These are phyloP conservation scores for Bufotes viridis DNA, from an alignment of 2,797 vertebrate species.

Conservation along the genomic window DNA sequence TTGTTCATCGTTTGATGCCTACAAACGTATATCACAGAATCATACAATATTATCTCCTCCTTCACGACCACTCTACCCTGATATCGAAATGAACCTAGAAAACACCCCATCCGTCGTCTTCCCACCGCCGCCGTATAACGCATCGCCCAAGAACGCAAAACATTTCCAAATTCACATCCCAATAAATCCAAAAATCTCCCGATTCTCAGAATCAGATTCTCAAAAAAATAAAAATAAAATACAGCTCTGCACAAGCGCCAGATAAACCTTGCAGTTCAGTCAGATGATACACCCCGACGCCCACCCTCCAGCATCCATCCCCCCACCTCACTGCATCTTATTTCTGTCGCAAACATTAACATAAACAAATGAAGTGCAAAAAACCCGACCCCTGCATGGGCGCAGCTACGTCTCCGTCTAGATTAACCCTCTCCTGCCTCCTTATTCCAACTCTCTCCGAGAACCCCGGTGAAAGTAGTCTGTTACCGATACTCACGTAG, in stretches of 20 bases:
- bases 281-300: conserved; percentile 19
- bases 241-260: conserved; percentile 30
- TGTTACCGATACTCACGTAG: background rate
- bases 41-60: no score
- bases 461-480: background rate
- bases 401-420: conserved; percentile 42
- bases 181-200: background rate
- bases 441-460: background rate
- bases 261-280: conserved; percentile 35
- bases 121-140: background rate
- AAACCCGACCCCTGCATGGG: conserved; percentile 42
- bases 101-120: background rate
- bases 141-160: background rate
- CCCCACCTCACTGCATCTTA: conserved; percentile 51
- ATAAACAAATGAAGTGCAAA: conserved; percentile 64
- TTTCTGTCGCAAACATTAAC: conserved; percentile 49
- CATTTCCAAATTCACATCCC: background rate
- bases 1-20: no score
- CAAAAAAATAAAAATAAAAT: conserved; percentile 4
- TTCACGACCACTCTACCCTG: background rate
- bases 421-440: conserved; percentile 45
- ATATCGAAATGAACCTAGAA: background rate
- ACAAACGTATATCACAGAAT: no score
- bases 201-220: background rate
- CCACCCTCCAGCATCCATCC: conserved; percentile 37